phyloP scores from a whole-genome alignment of 2,888 invertebrate genomes.

The Mimachlamys varia region DNA sequence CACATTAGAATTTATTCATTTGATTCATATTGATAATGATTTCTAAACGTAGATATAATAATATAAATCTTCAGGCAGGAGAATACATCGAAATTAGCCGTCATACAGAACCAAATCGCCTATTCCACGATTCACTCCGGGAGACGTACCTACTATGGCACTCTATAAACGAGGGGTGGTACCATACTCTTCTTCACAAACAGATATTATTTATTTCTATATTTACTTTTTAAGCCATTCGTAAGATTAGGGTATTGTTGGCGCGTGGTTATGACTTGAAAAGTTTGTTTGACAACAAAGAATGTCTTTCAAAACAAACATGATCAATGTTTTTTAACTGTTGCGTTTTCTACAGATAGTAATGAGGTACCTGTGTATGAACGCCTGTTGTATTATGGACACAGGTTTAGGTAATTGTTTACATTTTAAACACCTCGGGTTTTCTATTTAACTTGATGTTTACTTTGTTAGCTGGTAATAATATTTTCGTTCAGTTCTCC shows the following conservation, averaged over 20 bases:
- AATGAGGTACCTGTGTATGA: not conserved
- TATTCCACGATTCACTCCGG: too few relatives aligned
- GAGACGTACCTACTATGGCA: not conserved
- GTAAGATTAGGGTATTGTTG: not conserved
- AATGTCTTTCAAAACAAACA: not conserved
- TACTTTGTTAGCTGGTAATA: not conserved
- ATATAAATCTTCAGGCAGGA: too few relatives aligned
- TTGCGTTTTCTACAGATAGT: not conserved
- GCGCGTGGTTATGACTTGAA: not conserved
- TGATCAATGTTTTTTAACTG: constrained; percentile 21
- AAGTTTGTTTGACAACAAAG: constrained; percentile 31
- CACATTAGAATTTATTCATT: too few relatives aligned
- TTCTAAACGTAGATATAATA: too few relatives aligned
- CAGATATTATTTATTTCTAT: not conserved
- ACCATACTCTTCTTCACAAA: not conserved
- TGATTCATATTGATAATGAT: too few relatives aligned
- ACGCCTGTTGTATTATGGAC: not conserved
- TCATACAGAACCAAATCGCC: too few relatives aligned
- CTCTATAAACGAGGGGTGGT: not conserved
- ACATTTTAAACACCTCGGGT: not conserved
- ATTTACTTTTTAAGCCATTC: not conserved
- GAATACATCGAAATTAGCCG: too few relatives aligned
- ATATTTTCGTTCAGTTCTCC: not conserved
- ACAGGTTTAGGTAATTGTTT: not conserved
- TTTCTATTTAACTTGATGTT: not conserved